Evolutionary conservation across 2,797 vertebrate genomes (phyloP), one percentile per base, ranked within the genome.

Genomic region (Acanthopagrus latus): DNA sequence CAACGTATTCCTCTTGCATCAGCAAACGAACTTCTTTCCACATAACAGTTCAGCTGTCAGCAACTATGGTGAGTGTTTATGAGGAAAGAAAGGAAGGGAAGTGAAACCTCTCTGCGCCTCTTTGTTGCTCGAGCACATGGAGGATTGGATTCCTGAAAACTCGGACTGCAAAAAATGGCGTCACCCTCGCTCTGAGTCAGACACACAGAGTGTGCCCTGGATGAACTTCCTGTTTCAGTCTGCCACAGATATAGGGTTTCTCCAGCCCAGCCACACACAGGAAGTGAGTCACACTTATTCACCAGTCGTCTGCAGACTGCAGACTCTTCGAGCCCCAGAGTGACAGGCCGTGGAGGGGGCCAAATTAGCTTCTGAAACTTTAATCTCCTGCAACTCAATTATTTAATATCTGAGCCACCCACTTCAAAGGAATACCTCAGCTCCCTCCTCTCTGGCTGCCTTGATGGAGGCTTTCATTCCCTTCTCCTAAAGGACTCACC

Each of bases 281-380:
- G 93, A 94, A 94, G 89, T 95, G 93, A 94, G 89, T 94, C 94
- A 94, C 82, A 82, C 78, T 87, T 90, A 85, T 89, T 93, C 90
- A 88, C 77, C 84, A 87, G 87, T 82, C 76, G 76, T 89, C 90
- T 91, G 88, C 87, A 86, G 84, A 76, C 91, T 91, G 89, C 85
- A 88, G 88, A 89, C 83, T 82, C 76, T 56, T 78, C 75, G 8
- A 82, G 86, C 85, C 88, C 81, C 73, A 68, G 86, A 90, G 93
- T 92, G 91, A 92, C 90, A 81, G 85, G 89, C 84, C 20, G 58
- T 74, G 86, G 83, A 85, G 81, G 85, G 82, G 88, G 89, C 82
- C 81, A 91, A 94, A 94, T 93, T 93, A 93, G 88, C 93, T 90
- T 74, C 90, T 94, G 91, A 93, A 94, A 95, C 93, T 95, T 95